Evolutionary conservation across 2,888 invertebrate species (phyloP), one percentile per base, ranked within the genome.

Genomic region (Chouioia cunea): DNA sequence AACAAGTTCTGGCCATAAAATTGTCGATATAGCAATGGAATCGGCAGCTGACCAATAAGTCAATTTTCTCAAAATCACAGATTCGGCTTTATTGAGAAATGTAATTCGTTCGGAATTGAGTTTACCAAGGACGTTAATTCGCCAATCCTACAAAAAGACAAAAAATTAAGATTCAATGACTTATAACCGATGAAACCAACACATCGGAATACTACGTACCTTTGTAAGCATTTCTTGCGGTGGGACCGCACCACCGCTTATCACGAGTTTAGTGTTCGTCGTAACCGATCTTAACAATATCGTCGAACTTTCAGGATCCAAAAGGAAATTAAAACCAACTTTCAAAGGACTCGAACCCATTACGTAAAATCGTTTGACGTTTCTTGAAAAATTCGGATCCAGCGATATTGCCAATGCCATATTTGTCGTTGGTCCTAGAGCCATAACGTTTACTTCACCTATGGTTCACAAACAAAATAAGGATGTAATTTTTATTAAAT

Each of bases 301-400:
- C 36, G 83, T 82, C 20, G 90, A 89, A 2, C 90, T 88, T 75
- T 90, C 89, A 0, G 91, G 89, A 79, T 91, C 91, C 71, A 82
- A 81, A 59, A 81, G 77, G 75, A 91, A 90, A 80, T 91, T 91
- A 79, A 88, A 91, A 78, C 91, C 91, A 0, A 87, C 85, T 15
- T 86, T 80, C 0, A 85, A 82, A 43, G 43, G 18, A 14, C 79
- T 81, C 3, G 84, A 81, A 16, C 87, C 87, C 79, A 86, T 78
- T 52, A 86, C 75, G 6, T 82, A 76, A 10, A 86, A 74, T 46
- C 79, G 76, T 18, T 81, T 80, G 12, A 85, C 70, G 36, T 82
- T 78, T 6, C 73, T 50, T 4, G 79, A 63, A 58, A 86, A 86
- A 15, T 57, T 58, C 0, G 82, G 79, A 72, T 86, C 83, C 23